A percentile compares a stretch with the other conserved stretches of the same genome.
These are phyloP conservation scores for Melanotaenia trifasciata DNA, from an alignment of 2,797 vertebrate species.

Conservation along the genomic window DNA sequence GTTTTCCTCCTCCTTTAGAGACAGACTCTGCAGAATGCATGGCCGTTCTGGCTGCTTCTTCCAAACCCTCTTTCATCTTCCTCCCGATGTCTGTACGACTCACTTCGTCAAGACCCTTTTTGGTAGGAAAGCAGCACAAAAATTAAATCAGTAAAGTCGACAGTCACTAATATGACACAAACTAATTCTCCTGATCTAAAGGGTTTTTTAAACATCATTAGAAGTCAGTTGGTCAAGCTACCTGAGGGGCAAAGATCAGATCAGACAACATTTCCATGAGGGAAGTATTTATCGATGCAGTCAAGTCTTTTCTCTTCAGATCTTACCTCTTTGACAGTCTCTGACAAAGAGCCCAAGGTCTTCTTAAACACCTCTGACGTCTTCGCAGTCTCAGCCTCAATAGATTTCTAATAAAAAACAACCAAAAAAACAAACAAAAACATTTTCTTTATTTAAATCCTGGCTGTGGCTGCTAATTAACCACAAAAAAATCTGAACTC, in stretches of 20 bases:
- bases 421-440: neutral
- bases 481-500: neutral
- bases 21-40: slow-evolving; percentile 90
- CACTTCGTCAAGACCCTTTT: slow-evolving; percentile 92
- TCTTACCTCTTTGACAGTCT: slow-evolving; percentile 88
- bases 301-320: neutral
- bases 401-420: slow-evolving; percentile 85
- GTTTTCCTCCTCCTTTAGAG: slow-evolving; percentile 89
- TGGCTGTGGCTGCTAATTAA: neutral
- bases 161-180: neutral
- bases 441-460: neutral
- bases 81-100: slow-evolving; percentile 89
- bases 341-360: slow-evolving; percentile 87
- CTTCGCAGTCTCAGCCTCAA: slow-evolving; percentile 91
- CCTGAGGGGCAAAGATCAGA: neutral
- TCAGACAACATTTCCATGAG: neutral
- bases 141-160: neutral
- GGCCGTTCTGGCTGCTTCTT: slow-evolving; percentile 88
- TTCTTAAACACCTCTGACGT: slow-evolving; percentile 92
- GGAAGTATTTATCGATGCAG: neutral
- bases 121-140: neutral
- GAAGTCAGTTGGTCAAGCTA: neutral
- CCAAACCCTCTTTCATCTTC: slow-evolving; percentile 91
- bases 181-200: neutral
- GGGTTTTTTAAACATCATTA: neutral